phyloP scores from a whole-genome alignment of 2,888 invertebrate genomes.

The Xanthia icteritia region DNA sequence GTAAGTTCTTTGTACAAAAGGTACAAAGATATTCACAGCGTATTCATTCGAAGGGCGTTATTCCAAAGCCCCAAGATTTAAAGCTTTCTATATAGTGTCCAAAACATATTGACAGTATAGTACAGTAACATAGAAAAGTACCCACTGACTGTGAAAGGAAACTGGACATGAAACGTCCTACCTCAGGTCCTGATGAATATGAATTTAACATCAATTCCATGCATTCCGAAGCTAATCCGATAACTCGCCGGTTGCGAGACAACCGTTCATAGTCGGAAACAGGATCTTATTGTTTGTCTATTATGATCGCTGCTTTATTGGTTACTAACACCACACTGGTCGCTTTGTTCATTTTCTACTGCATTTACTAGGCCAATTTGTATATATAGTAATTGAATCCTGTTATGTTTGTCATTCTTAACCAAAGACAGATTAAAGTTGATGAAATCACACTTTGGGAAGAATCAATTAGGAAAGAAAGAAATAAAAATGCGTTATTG shows the following conservation, averaged over 20 bases:
- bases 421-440: background rate
- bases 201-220: conserved; percentile 35
- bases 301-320: conserved; percentile 33
- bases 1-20: background rate
- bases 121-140: background rate
- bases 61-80: background rate
- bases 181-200: conserved; percentile 9
- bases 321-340: conserved; percentile 24
- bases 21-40: background rate
- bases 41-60: background rate
- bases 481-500: too few relatives aligned
- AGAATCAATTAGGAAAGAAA: too few relatives aligned
- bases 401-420: conserved; percentile 10
- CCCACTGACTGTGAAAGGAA: conserved; percentile 1
- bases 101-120: background rate
- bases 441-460: background rate
- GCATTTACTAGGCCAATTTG: conserved; percentile 25
- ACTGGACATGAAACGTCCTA: background rate
- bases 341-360: conserved; percentile 39
- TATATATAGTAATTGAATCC: background rate
- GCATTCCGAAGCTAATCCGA: conserved; percentile 23
- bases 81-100: background rate
- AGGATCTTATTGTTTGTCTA: conserved; percentile 56
- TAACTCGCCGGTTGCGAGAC: conserved; percentile 41
- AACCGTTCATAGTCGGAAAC: conserved; percentile 31